Evolutionary conservation across 92 coral and sea anemone genomes (phyloP).

Genomic region (Epizoanthus ramosus): DNA sequence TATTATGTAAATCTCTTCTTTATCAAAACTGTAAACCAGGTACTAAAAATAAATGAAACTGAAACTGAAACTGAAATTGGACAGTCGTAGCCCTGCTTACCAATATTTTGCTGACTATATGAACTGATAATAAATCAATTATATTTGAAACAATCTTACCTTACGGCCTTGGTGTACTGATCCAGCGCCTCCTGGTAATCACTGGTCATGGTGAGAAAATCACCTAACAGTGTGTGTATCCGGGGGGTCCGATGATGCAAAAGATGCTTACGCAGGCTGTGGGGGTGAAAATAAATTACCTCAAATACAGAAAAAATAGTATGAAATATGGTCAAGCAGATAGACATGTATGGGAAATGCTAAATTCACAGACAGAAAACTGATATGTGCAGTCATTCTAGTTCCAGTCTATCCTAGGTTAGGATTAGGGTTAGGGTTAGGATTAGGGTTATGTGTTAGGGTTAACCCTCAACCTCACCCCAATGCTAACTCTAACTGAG

Average conservation of each 20-base stretch:
- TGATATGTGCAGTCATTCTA: no score
- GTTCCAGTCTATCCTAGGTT: no score
- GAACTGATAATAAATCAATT: background rate
- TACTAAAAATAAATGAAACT: no score
- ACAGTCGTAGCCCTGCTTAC: background rate
- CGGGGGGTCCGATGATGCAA: slow-evolving; percentile 83
- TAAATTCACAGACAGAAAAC: no score
- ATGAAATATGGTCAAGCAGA: background rate
- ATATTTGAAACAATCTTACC: slow-evolving; percentile 46
- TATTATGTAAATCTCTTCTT: no score
- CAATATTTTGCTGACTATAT: background rate
- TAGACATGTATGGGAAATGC: no score
- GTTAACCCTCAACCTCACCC: no score
- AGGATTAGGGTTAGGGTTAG: no score
- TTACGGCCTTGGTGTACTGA: slow-evolving; percentile 90
- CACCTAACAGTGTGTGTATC: slow-evolving; percentile 88
- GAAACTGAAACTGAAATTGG: no score
- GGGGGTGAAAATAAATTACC: background rate
- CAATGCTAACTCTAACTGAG: no score
- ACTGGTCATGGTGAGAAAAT: slow-evolving; percentile 76
- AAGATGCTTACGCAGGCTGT: slow-evolving; percentile 86
- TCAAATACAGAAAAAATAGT: background rate
- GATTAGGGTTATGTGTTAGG: no score
- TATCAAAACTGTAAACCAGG: no score
- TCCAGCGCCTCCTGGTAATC: slow-evolving; percentile 93